Base-by-base conservation (phyloP, 1,140 invertebrate genomes). In the Armadillidium nasatum region DNA sequence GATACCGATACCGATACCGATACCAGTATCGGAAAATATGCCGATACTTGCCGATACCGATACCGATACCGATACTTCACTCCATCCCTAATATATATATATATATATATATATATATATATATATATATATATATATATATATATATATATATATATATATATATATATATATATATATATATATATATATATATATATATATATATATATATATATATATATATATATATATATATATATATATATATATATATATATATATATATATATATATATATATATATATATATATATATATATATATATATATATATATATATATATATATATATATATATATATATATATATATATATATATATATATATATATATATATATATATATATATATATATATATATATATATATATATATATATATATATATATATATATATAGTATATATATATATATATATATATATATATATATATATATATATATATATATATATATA, bases 201-300 rank as follows among this genome's bases (percentile, higher is more conserved):
- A 33, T 33, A 33, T 33, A 33, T 33, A 33, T 33, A 33, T 33
- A 33, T 33, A 33, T 33, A 33, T 33, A 33, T 33, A 43, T 71
- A 43, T 71, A 43, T 71, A 44, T 21, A 13, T 80, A 44, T 75
- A 66, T 84, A 76, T 81, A 81, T 83, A 7, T 23, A 33, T 72
- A 33, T 69, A 33, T 33, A 33, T 33, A 33, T 33, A 33, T 33
- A 33, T 33, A 33, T 33, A 33, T 33, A 72, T 19, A 43, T 10
- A 72, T 10, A 43, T 72, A 33, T 45, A 72, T 72, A 72, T 72
- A 72, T 44, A 72, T 44, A 72, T 44, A 72, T 44, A 72, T 44
- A 72, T 44, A 72, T 44, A 72, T 44, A 72, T 44, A 72, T 44
- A 72, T 44, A 72, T 44, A 72, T 44, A 43, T 13, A 44, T 44